Conservation (phyloP, 1,140 invertebrate species). For the Nebria ingens region DNA sequence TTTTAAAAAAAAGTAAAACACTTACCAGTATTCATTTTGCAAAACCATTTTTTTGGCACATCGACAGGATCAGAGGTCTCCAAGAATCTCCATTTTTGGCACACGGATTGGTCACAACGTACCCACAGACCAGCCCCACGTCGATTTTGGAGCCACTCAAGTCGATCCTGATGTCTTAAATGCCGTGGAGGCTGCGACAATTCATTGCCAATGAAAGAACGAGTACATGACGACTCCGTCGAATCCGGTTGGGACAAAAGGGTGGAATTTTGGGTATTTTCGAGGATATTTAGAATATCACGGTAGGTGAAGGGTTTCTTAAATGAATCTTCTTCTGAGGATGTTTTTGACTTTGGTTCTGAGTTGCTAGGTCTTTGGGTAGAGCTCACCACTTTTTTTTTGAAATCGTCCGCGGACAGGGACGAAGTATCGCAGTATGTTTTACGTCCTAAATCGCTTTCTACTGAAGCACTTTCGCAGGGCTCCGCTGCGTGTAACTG, state of each 20-base stretch:
- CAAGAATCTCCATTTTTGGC: slow-evolving; percentile 45
- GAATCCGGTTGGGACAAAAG: neutral
- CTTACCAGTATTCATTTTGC: slow-evolving; percentile 47
- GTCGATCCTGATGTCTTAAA: slow-evolving; percentile 27
- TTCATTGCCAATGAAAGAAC: slow-evolving; percentile 10
- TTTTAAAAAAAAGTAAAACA: too few relatives aligned
- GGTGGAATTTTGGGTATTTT: neutral
- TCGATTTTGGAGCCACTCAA: slow-evolving; percentile 38
- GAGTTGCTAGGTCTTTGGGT: too few relatives aligned
- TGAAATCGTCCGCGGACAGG: neutral
- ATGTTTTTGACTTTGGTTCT: too few relatives aligned
- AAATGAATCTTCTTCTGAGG: neutral
- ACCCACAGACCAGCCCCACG: slow-evolving; percentile 45
- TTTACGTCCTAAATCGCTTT: too few relatives aligned
- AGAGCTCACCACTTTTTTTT: neutral
- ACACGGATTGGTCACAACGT: slow-evolving; percentile 46
- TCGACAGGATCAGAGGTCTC: slow-evolving; percentile 44
- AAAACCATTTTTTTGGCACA: slow-evolving; percentile 50
- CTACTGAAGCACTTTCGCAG: neutral
- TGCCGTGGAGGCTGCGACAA: slow-evolving; percentile 30
- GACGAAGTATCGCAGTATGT: neutral
- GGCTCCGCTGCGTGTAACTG: neutral
- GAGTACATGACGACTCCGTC: neutral
- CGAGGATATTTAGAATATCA: neutral
- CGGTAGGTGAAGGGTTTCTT: neutral